Conservation (phyloP, 92 coral and sea anemone species). For the Parazoanthus swiftii region DNA sequence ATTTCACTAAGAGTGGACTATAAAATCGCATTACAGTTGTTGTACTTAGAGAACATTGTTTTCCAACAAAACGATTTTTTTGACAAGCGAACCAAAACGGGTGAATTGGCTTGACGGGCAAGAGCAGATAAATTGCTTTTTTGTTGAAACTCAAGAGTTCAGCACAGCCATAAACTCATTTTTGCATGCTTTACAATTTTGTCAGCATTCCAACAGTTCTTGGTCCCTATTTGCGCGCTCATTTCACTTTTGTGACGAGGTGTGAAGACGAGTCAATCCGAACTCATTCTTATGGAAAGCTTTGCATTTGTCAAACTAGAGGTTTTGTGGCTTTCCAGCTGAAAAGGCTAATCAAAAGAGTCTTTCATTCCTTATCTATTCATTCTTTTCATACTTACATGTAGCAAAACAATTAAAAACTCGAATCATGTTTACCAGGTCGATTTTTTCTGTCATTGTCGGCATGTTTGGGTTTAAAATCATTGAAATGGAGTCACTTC, state of each 20-base stretch:
- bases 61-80: constrained; percentile 12
- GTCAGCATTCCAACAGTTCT: constrained; percentile 30
- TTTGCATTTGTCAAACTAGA: background rate
- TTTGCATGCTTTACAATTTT: constrained; percentile 30
- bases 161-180: constrained; percentile 16
- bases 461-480: background rate
- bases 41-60: constrained; percentile 21
- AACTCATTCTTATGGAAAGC: background rate
- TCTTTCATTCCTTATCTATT: background rate
- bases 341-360: background rate
- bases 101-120: background rate
- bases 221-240: background rate
- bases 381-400: background rate
- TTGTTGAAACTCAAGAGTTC: background rate
- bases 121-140: background rate
- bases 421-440: background rate
- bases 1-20: background rate
- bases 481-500: background rate
- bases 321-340: background rate
- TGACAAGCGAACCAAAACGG: constrained; percentile 11
- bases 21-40: constrained; percentile 2
- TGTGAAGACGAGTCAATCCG: background rate
- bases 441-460: background rate
- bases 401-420: background rate
- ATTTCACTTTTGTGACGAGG: background rate